Conservation (phyloP, 2,113 vertebrate species). For the Xiphophorus couchianus region DNA sequence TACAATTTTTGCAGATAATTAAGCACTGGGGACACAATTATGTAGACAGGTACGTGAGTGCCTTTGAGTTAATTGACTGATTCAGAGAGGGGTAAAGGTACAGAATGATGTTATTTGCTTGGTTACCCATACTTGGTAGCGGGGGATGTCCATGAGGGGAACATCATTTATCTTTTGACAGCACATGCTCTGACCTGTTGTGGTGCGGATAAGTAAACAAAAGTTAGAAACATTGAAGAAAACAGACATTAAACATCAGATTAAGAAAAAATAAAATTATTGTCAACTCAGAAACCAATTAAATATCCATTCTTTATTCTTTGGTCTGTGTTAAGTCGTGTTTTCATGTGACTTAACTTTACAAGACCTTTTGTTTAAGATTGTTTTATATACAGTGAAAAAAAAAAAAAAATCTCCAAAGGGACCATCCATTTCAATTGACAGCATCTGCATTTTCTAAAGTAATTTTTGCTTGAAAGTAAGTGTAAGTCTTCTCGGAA, state of each 20-base stretch:
- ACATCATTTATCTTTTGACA: constrained; percentile 52
- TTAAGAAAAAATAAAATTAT: no score
- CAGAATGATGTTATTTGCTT: constrained; percentile 60
- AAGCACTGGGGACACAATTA: constrained; percentile 73
- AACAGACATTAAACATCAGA: constrained; percentile 18
- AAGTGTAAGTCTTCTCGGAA: constrained; percentile 3
- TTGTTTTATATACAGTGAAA: neutral
- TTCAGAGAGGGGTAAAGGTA: constrained; percentile 63
- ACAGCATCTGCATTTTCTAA: neutral
- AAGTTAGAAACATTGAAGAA: constrained; percentile 34
- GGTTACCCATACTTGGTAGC: constrained; percentile 36
- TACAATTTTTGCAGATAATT: constrained; percentile 69
- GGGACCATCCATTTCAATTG: neutral
- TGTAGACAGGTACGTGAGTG: constrained; percentile 69
- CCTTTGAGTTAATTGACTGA: constrained; percentile 72
- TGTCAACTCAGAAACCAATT: neutral
- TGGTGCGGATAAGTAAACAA: constrained; percentile 12
- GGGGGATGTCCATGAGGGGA: constrained; percentile 29
- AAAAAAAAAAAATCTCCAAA: no score
- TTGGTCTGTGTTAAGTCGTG: neutral
- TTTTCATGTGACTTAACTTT: neutral
- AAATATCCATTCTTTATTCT: neutral
- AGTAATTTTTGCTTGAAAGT: neutral
- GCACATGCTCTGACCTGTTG: constrained; percentile 31
- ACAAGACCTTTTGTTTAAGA: no score